A percentile compares a stretch with the other conserved stretches of the same genome.
Evolutionary conservation across 2,113 vertebrate species (phyloP).

Genomic region (Aegotheles bennettii): DNA sequence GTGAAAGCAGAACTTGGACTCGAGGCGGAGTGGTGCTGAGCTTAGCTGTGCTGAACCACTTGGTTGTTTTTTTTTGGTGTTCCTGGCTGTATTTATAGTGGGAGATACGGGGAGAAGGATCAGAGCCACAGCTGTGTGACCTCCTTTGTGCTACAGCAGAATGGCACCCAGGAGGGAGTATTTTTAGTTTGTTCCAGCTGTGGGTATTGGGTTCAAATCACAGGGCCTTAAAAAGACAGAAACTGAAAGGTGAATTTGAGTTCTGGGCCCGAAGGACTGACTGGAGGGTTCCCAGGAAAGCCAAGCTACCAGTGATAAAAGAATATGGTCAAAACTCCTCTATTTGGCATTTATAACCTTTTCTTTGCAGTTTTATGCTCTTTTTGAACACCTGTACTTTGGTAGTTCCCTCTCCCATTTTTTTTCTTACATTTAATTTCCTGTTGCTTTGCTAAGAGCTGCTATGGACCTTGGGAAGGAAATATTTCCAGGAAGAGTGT

Average conservation of each 20-base stretch:
- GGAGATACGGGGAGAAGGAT: background rate
- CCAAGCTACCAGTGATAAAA: background rate
- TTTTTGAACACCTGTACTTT: background rate
- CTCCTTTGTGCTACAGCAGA: background rate
- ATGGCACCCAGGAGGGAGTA: background rate
- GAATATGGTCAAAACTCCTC: background rate
- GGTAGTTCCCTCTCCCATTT: background rate
- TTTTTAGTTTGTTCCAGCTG: background rate
- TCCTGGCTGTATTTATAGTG: background rate
- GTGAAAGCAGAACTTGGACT: background rate
- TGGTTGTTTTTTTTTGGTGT: background rate
- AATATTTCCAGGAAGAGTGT: background rate
- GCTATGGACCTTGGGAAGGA: background rate
- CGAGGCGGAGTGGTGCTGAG: background rate
- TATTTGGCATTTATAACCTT: background rate
- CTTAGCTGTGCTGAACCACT: background rate
- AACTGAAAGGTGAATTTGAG: conserved; percentile 6
- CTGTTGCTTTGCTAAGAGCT: background rate
- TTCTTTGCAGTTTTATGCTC: background rate
- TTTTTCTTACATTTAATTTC: background rate
- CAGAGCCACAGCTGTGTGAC: background rate
- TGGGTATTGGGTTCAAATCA: background rate
- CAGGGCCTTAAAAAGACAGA: background rate
- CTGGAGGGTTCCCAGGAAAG: background rate
- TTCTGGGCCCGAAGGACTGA: background rate